Conservation (phyloP, 2,113 vertebrate genomes). For the Pseudopodoces humilis region DNA sequence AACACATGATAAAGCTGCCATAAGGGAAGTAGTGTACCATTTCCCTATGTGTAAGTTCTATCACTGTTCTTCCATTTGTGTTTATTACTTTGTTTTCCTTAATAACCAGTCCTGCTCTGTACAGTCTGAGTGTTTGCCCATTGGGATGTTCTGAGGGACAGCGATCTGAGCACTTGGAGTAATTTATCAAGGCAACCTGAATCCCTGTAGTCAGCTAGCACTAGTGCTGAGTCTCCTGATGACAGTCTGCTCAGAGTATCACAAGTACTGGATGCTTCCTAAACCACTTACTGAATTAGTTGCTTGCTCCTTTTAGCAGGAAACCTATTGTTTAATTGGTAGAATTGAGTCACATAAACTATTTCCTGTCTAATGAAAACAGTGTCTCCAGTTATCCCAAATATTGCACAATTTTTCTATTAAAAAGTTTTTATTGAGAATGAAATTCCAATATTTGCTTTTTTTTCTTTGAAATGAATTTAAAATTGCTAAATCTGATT, state of each 20-base stretch:
- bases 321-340: conserved; percentile 33
- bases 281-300: neutral
- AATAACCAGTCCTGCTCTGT: neutral
- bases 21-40: neutral
- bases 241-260: neutral
- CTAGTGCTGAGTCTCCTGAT: neutral
- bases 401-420: neutral
- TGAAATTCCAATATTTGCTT: neutral
- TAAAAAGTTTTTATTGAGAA: neutral
- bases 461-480: neutral
- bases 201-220: neutral
- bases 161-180: neutral
- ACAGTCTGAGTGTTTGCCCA: neutral
- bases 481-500: neutral
- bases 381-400: neutral
- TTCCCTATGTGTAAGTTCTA: neutral
- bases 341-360: conserved; percentile 8
- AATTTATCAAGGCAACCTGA: neutral
- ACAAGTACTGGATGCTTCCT: neutral
- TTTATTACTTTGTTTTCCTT: neutral
- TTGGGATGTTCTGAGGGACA: neutral
- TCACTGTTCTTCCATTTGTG: neutral
- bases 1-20: neutral
- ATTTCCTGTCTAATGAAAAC: conserved; percentile 11
- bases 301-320: neutral